Percentiles rank a stretch among this genome's conserved stretches.
These are phyloP conservation scores for Tyria jacobaeae DNA, from an alignment of 2,888 invertebrate species.

Conservation along the genomic window DNA sequence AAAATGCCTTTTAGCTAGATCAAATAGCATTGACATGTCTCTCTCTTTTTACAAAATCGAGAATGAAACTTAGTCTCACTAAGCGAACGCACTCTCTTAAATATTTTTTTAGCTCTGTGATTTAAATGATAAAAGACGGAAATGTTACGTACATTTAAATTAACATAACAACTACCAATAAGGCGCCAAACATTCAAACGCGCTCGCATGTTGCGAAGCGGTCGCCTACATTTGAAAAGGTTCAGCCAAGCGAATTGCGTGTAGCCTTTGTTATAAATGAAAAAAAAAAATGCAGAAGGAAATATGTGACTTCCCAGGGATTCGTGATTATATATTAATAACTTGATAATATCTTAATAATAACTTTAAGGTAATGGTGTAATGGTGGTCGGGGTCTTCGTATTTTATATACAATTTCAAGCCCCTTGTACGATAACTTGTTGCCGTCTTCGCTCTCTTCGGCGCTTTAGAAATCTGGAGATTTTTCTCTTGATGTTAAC, in stretches of 20 bases:
- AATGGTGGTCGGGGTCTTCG: too few species aligned
- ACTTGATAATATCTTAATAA: too few species aligned
- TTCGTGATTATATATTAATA: not conserved
- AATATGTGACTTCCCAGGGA: not conserved
- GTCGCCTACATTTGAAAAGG: constrained; percentile 27
- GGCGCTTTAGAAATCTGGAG: too few species aligned
- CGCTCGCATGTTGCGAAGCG: constrained; percentile 30
- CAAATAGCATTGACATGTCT: not conserved
- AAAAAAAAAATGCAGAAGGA: constrained; percentile 19
- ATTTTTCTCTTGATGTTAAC: too few species aligned
- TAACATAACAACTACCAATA: not conserved
- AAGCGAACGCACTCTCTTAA: not conserved
- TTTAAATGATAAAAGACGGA: not conserved
- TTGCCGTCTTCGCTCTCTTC: too few species aligned
- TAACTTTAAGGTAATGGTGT: not conserved
- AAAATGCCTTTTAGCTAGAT: not conserved
- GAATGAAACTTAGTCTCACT: not conserved
- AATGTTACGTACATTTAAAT: not conserved
- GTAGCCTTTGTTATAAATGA: constrained; percentile 18
- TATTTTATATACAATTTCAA: too few species aligned
- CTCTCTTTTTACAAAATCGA: not conserved
- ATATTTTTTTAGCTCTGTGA: too few species aligned
- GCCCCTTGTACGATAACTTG: too few species aligned
- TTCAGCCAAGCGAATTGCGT: constrained; percentile 23
- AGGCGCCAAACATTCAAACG: not conserved